Percentiles rank a stretch among this genome's conserved stretches.
phyloP scores from a whole-genome alignment of 2,888 invertebrate genomes.

The Anarsia innoxiella region DNA sequence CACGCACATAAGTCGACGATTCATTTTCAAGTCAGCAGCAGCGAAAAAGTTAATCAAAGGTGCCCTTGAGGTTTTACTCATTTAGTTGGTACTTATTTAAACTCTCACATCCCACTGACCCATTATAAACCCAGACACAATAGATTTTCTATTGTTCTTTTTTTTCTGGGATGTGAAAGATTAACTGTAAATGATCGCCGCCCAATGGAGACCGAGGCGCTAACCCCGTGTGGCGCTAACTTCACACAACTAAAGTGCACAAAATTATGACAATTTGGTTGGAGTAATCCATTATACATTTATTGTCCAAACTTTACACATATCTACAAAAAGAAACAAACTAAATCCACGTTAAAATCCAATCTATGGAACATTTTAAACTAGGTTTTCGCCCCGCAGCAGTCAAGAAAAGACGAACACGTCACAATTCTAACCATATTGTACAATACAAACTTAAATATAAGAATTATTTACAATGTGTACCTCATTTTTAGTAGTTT shows the following conservation, averaged over 20 bases:
- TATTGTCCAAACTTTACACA: slow-evolving; percentile 69
- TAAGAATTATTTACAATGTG: slow-evolving; percentile 67
- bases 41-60: no score
- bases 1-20: no score
- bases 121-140: no score
- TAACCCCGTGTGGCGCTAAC: no score
- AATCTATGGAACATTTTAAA: slow-evolving; percentile 22
- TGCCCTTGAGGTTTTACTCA: no score
- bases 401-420: slow-evolving; percentile 30
- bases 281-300: slow-evolving; percentile 49
- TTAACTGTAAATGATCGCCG: no score
- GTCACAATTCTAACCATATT: slow-evolving; percentile 45
- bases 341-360: slow-evolving; percentile 31
- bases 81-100: no score
- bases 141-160: no score
- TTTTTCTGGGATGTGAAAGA: no score
- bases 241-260: slow-evolving; percentile 20
- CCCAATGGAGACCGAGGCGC: slow-evolving; percentile 4
- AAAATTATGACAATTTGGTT: slow-evolving; percentile 30
- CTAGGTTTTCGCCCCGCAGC: slow-evolving; percentile 25
- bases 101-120: no score
- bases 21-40: no score
- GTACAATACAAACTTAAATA: slow-evolving; percentile 66
- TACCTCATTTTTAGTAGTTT: slow-evolving; percentile 35
- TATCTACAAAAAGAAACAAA: slow-evolving; percentile 54